phyloP scores from a whole-genome alignment of 1,140 invertebrate species.

The Cydia fagiglandana region DNA sequence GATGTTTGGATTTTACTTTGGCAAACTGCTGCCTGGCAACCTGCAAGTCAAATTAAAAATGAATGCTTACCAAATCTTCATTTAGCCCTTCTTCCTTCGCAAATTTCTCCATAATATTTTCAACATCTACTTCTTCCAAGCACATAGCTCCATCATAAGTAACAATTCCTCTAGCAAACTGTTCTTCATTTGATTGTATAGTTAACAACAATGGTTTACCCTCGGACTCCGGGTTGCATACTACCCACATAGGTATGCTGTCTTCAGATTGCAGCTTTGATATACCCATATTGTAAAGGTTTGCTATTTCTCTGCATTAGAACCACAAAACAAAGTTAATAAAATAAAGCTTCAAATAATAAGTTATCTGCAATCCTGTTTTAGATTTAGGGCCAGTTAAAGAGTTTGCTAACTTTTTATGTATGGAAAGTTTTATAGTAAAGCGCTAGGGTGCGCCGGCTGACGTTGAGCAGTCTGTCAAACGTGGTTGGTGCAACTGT shows the following conservation, averaged over 20 bases:
- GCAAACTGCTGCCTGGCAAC: no score
- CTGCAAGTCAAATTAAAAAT: background rate
- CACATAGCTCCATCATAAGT: conserved; percentile 53
- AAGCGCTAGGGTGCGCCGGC: no score
- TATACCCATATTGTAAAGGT: conserved; percentile 61
- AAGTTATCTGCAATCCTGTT: no score
- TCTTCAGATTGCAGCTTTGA: conserved; percentile 48
- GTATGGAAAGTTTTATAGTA: no score
- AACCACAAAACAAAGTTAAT: background rate
- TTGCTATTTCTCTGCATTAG: conserved; percentile 66
- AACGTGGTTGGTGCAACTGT: no score
- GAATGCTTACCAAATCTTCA: conserved; percentile 54
- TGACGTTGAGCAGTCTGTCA: no score
- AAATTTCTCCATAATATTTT: conserved; percentile 56
- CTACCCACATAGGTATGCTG: conserved; percentile 67
- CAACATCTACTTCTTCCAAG: conserved; percentile 63
- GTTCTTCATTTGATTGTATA: conserved; percentile 60
- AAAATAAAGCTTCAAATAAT: background rate
- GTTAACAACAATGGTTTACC: conserved; percentile 59
- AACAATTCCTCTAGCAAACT: conserved; percentile 71
- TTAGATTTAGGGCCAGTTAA: no score
- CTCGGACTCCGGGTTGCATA: conserved; percentile 61
- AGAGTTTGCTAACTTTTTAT: no score
- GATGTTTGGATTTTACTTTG: no score
- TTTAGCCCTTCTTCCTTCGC: conserved; percentile 48